A percentile compares a stretch with the other conserved stretches of the same genome.
Evolutionary conservation across 2,797 vertebrate species (phyloP).

Genomic region (Microcaecilia unicolor): DNA sequence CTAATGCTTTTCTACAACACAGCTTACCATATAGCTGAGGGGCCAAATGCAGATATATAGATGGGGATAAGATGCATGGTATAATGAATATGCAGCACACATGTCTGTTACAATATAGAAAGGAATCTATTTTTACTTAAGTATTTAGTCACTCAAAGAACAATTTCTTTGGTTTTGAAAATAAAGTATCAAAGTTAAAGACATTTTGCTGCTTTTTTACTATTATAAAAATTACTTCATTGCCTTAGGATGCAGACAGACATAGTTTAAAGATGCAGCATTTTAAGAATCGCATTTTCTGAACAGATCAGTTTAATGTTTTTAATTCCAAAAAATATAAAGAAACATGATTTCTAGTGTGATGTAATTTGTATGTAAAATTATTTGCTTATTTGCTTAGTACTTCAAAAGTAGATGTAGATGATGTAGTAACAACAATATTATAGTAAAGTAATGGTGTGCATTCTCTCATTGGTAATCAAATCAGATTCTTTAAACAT

Average conservation of each 20-base stretch:
- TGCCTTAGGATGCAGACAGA: slow-evolving; percentile 49
- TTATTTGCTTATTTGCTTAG: slow-evolving; percentile 4
- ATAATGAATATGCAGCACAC: slow-evolving; percentile 15
- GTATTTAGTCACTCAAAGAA: slow-evolving; percentile 37
- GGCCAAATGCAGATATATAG: too few relatives aligned
- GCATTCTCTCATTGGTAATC: slow-evolving; percentile 14
- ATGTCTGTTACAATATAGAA: slow-evolving; percentile 3
- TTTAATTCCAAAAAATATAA: slow-evolving; percentile 51
- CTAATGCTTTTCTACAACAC: too few relatives aligned
- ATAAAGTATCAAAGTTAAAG: slow-evolving; percentile 49
- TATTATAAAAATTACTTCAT: slow-evolving; percentile 50
- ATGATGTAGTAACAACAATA: slow-evolving; percentile 2
- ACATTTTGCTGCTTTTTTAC: slow-evolving; percentile 48
- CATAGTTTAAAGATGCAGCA: slow-evolving; percentile 27
- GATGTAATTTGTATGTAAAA: slow-evolving; percentile 34
- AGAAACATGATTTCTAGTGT: slow-evolving; percentile 42
- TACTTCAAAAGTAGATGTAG: slow-evolving; percentile 12
- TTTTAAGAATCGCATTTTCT: slow-evolving; percentile 37
- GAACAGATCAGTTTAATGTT: slow-evolving; percentile 45
- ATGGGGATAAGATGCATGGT: too few relatives aligned
- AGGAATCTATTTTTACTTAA: slow-evolving; percentile 37
- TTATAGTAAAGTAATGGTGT: slow-evolving; percentile 3
- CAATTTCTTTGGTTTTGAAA: too few relatives aligned
- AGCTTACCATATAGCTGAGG: too few relatives aligned
- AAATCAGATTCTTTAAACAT: neutral